Base-by-base conservation (phyloP, 2,113 vertebrate genomes). In the Amblyopsis rosae region DNA sequence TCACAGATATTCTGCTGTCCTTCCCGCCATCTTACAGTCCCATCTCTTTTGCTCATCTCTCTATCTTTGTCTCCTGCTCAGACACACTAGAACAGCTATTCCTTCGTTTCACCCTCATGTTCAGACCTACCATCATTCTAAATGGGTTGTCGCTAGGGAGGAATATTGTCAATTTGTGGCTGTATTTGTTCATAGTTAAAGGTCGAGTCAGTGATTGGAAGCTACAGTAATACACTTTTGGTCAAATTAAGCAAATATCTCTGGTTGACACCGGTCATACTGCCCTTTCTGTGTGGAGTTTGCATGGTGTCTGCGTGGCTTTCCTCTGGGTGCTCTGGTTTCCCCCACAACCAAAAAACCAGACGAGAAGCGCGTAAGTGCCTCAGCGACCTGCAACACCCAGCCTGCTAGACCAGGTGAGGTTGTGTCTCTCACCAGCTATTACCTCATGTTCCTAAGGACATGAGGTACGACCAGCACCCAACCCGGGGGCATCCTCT, bases 371-470 rank as follows among this genome's bases (percentile, higher is more conserved):
- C 26, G 26, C 2, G 26, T 26, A 26, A 26, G 19, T 26, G 26
- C 26, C 19, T 59, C 35, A 35, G 6, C 60, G 63, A 59, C 65
- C 68, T 54, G 65, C 4, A 11, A 69, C 61, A 51, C 13, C 3
- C 26, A 26, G 26, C 26, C 26, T 26, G 26, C 26, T 26, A 26
- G 26, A 32, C 66, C 16, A 17, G 58, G 65, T 71, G 69, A 61
- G 77, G 71, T 15, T 59, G 45, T 74, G 60, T 75, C 69, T 26
- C 33, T 64, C 26, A 50, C 66, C 69, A 75, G 75, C 80, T 78
- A 72, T 88, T 81, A 75, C 72, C 67, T 80, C 45, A 63, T 69
- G 64, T 19, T 59, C 57, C 62, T 35, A 75, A 26, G 26, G 26
- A 26, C 77, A 64, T 66, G 26, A 58, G 47, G 61, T 69, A 68